These are phyloP conservation scores for Colostygia pectinataria DNA, from an alignment of 2,888 invertebrate species.

Conservation along the genomic window DNA sequence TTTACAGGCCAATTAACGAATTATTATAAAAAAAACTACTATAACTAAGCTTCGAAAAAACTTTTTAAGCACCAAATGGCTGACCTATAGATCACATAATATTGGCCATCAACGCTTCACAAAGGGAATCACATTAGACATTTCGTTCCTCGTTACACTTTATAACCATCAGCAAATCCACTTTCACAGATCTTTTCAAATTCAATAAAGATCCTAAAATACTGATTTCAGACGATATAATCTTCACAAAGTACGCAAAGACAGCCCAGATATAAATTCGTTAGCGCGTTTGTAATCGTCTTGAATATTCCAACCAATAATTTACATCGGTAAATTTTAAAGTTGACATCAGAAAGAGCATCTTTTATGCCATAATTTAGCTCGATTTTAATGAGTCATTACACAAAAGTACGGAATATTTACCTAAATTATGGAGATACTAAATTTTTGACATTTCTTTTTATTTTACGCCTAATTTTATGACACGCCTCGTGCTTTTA, in stretches of 20 bases:
- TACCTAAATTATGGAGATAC: constrained; percentile 41
- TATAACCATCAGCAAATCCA: constrained; percentile 63
- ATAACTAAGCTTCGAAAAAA: too few species aligned
- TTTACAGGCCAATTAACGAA: too few species aligned
- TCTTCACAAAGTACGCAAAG: constrained; percentile 64
- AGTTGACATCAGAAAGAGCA: constrained; percentile 81
- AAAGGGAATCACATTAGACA: constrained; percentile 32
- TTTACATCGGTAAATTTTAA: constrained; percentile 78
- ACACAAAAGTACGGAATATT: constrained; percentile 40
- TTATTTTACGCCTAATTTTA: constrained; percentile 36
- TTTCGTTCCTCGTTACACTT: constrained; percentile 55
- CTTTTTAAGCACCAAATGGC: neutral
- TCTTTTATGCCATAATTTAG: constrained; percentile 76
- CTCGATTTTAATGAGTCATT: constrained; percentile 63
- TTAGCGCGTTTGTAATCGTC: constrained; percentile 78
- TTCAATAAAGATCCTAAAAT: constrained; percentile 73
- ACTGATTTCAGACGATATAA: constrained; percentile 71
- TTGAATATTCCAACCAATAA: constrained; percentile 71
- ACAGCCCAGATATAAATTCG: constrained; percentile 76
- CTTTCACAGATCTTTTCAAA: constrained; percentile 63
- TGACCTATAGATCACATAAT: constrained; percentile 5
- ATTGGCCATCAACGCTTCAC: constrained; percentile 14
- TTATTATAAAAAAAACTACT: too few species aligned
- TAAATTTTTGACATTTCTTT: constrained; percentile 35
- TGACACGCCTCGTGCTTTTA: constrained; percentile 32